Evolutionary conservation across 2,113 vertebrate species (phyloP), one percentile per base, ranked within the genome.

Genomic region (Tiliqua scincoides): DNA sequence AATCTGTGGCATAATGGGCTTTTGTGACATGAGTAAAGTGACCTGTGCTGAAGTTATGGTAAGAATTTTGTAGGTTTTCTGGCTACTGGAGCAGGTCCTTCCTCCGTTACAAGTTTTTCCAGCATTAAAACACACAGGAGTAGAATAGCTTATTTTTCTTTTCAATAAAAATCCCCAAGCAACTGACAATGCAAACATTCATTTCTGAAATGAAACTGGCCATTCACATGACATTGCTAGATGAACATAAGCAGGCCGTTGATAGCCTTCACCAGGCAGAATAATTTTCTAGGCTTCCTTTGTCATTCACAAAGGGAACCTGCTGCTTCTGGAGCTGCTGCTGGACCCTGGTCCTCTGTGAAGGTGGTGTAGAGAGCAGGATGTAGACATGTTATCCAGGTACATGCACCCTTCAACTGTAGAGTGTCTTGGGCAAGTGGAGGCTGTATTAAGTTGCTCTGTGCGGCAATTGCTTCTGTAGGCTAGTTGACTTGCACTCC

Each of bases 51-150:
- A 93, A 95, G 92, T 94, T 94, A 94, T 94, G 94, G 91, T 95
- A 95, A 95, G 95, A 95, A 95, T 95, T 94, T 81, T 92, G 93
- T 93, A 93, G 91, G 91, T 93, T 95, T 95, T 94, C 85, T 81
- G 94, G 87, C 93, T 93, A 84, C 85, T 85, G 87, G 83, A 94
- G 83, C 83, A 89, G 85, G 94, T 95, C 92, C 93, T 95, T 95
- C 90, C 93, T 81, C 83, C 91, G 90, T 89, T 84, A 63, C 83
- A 77, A 84, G 90, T 92, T 95, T 93, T 94, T 93, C 93, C 91
- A 84, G 68, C 73, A 89, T 81, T 94, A 87, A 79, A 92, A 92
- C 70, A 83, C 84, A 0, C 25, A 88, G 91, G 83, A 83, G 79
- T 87, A 92, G 79, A 93, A 57, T 89, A 82, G 85, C 32, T 8